Conservation (phyloP, 2,888 invertebrate species). For the Netelia virgata region DNA sequence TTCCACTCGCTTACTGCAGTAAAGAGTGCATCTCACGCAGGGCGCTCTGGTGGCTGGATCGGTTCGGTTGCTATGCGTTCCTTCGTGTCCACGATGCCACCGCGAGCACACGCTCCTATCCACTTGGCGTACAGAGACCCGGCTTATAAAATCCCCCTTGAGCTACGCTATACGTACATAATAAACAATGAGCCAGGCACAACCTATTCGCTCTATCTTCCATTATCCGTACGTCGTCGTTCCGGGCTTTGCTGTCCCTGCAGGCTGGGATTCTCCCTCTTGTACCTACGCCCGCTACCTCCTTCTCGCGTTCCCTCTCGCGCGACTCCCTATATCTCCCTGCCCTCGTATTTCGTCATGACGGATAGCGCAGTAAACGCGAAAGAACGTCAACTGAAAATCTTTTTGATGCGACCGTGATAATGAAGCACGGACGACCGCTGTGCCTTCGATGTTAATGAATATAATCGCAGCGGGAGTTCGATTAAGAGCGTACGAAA, state of each 20-base stretch:
- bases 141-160: conserved; percentile 65
- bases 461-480: conserved; percentile 24
- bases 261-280: conserved; percentile 54
- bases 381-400: conserved; percentile 36
- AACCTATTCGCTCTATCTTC: conserved; percentile 71
- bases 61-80: conserved; percentile 60
- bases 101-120: conserved; percentile 52
- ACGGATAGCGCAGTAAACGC: conserved; percentile 61
- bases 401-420: conserved; percentile 51
- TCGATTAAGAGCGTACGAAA: conserved; percentile 28
- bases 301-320: conserved; percentile 39
- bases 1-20: conserved; percentile 57
- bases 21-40: conserved; percentile 51
- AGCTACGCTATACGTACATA: conserved; percentile 68
- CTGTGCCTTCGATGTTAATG: conserved; percentile 46
- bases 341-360: conserved; percentile 55
- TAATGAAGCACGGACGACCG: conserved; percentile 52
- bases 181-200: conserved; percentile 73
- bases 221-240: conserved; percentile 73
- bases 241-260: conserved; percentile 57
- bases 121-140: conserved; percentile 55
- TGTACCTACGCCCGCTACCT: conserved; percentile 33
- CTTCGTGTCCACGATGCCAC: conserved; percentile 60
- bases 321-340: conserved; percentile 29
- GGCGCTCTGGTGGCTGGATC: conserved; percentile 30